phyloP scores from a whole-genome alignment of 1,140 invertebrate species.

The Lordiphosa clarofinis region DNA sequence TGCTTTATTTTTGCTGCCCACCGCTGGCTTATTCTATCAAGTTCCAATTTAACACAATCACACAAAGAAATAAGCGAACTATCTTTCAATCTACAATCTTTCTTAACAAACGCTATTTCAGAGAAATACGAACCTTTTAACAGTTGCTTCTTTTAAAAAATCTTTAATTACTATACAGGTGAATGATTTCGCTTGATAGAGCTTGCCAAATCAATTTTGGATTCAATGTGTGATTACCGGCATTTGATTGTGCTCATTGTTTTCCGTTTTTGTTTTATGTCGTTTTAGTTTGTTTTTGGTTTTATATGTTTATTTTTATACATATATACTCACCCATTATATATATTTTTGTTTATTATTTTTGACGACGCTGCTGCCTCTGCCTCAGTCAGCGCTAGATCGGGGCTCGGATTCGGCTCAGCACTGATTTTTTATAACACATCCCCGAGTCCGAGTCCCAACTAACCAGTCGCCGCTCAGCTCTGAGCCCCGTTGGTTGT shows the following conservation, averaged over 20 bases:
- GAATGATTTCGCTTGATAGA: slow-evolving; percentile 12
- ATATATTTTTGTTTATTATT: slow-evolving; percentile 46
- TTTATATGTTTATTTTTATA: slow-evolving; percentile 20
- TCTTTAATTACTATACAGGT: too few species aligned
- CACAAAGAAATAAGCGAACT: too few species aligned
- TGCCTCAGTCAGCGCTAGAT: slow-evolving; percentile 7
- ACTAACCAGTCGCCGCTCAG: slow-evolving; percentile 61
- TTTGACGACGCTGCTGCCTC: slow-evolving; percentile 22
- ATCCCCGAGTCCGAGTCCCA: slow-evolving; percentile 36
- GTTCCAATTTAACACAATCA: too few species aligned
- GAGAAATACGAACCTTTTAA: too few species aligned
- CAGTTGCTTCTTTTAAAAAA: too few species aligned
- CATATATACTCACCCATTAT: neutral
- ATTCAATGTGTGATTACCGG: slow-evolving; percentile 21
- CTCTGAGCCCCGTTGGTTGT: slow-evolving; percentile 52
- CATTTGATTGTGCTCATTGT: slow-evolving; percentile 19
- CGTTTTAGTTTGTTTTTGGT: slow-evolving; percentile 15
- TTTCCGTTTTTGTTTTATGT: neutral
- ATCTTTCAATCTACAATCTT: too few species aligned
- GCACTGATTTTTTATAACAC: slow-evolving; percentile 49
- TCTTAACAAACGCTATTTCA: too few species aligned
- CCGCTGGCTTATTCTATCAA: too few species aligned
- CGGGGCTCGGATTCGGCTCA: slow-evolving; percentile 12
- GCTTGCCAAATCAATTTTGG: slow-evolving; percentile 3
- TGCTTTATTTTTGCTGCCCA: too few species aligned